phyloP scores from a whole-genome alignment of 1,140 invertebrate genomes.

The Drosophila malerkotliana region DNA sequence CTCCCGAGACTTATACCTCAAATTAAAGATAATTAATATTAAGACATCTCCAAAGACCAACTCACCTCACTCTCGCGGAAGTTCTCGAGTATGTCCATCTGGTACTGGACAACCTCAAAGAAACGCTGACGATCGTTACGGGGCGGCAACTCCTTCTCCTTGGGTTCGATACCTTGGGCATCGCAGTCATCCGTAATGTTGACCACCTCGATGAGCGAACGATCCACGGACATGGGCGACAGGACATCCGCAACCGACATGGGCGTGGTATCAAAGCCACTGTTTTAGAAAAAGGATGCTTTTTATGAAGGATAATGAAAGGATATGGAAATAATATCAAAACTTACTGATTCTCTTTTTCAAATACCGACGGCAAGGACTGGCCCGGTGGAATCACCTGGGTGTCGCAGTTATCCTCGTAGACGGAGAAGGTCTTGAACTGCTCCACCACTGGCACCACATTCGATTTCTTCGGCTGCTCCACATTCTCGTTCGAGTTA shows the following conservation, averaged over 20 bases:
- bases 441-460: constrained; percentile 85
- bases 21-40: too few species aligned
- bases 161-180: constrained; percentile 11
- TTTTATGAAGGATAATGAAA: neutral
- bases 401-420: constrained; percentile 86
- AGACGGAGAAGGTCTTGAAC: constrained; percentile 89
- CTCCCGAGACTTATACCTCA: too few species aligned
- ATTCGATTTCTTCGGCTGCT: constrained; percentile 63
- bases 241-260: constrained; percentile 83
- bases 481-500: constrained; percentile 48
- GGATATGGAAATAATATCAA: neutral
- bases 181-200: constrained; percentile 42
- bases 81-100: constrained; percentile 91
- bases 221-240: constrained; percentile 80
- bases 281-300: neutral
- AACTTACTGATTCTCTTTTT: constrained; percentile 65
- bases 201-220: constrained; percentile 46
- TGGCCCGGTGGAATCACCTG: constrained; percentile 42
- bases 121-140: constrained; percentile 84
- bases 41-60: too few species aligned
- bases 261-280: constrained; percentile 66
- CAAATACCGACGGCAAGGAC: constrained; percentile 12
- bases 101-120: constrained; percentile 89
- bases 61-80: constrained; percentile 89
- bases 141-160: constrained; percentile 39